Conservation (phyloP, 2,113 vertebrate species). For the Ascaphus truei region DNA sequence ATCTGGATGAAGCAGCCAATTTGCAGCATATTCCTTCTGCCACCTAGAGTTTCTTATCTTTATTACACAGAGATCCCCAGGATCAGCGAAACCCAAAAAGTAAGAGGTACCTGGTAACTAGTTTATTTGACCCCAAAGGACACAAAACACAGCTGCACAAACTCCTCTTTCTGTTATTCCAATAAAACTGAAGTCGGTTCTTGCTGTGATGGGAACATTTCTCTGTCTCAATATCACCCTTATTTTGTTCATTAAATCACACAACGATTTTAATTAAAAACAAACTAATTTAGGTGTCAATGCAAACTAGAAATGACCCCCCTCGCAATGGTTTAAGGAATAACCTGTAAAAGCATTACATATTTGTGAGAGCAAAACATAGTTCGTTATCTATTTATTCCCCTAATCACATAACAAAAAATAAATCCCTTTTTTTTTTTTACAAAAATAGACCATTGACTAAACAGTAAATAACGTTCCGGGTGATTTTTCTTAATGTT, state of each 20-base stretch:
- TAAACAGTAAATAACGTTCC: too few species aligned
- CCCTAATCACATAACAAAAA: too few species aligned
- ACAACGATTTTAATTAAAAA: not conserved
- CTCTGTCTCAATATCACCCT: not conserved
- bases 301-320: too few species aligned
- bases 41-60: slow-evolving; percentile 48
- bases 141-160: slow-evolving; percentile 2
- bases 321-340: too few species aligned
- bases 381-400: too few species aligned
- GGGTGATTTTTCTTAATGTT: too few species aligned
- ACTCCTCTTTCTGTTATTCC: not conserved
- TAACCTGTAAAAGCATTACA: too few species aligned
- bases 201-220: not conserved
- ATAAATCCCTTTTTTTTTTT: too few species aligned
- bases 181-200: not conserved
- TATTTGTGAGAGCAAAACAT: too few species aligned
- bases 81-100: not conserved
- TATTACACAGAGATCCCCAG: slow-evolving; percentile 25
- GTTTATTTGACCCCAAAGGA: not conserved
- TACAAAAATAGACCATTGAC: too few species aligned
- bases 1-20: not conserved
- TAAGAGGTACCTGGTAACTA: not conserved
- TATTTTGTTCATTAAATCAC: not conserved
- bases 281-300: too few species aligned
- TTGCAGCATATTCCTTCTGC: slow-evolving; percentile 29